These are phyloP conservation scores for Parnassius orleans DNA, from an alignment of 2,888 invertebrate species.

Conservation along the genomic window DNA sequence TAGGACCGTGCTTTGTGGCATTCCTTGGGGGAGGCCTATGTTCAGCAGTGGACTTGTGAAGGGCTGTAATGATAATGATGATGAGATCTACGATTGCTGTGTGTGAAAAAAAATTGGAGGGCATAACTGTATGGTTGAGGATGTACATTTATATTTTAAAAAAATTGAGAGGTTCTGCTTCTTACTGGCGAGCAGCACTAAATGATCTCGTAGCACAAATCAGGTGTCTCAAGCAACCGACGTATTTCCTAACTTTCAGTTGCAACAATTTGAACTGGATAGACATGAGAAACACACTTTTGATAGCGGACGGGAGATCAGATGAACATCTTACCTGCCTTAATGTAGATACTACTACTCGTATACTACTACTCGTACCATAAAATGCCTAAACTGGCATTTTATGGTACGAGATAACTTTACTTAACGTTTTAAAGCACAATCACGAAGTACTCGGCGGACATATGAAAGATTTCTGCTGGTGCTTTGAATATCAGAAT, in stretches of 20 bases:
- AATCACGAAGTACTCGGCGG: too few species aligned
- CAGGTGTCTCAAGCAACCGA: constrained; percentile 12
- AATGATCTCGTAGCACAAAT: constrained; percentile 12
- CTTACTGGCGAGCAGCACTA: background rate
- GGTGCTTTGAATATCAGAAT: too few species aligned
- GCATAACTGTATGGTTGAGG: constrained; percentile 7
- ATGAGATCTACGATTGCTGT: constrained; percentile 7
- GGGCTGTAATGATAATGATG: too few species aligned
- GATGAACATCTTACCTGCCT: background rate
- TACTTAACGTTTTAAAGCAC: too few species aligned
- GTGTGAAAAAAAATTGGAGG: constrained; percentile 12
- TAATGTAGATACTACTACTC: too few species aligned
- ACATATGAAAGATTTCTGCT: too few species aligned
- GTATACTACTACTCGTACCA: too few species aligned
- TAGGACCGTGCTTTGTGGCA: too few species aligned
- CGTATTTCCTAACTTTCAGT: constrained; percentile 8
- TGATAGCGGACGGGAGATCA: constrained; percentile 3
- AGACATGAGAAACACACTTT: constrained; percentile 6
- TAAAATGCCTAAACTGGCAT: too few species aligned
- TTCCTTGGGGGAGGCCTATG: too few species aligned
- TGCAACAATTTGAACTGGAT: constrained; percentile 15
- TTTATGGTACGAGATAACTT: too few species aligned
- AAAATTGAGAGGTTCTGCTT: constrained; percentile 8
- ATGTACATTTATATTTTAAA: constrained; percentile 15
- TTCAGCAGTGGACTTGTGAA: too few species aligned